Evolutionary conservation across 2,888 invertebrate genomes (phyloP).

Genomic region (Ormyrus rosae): DNA sequence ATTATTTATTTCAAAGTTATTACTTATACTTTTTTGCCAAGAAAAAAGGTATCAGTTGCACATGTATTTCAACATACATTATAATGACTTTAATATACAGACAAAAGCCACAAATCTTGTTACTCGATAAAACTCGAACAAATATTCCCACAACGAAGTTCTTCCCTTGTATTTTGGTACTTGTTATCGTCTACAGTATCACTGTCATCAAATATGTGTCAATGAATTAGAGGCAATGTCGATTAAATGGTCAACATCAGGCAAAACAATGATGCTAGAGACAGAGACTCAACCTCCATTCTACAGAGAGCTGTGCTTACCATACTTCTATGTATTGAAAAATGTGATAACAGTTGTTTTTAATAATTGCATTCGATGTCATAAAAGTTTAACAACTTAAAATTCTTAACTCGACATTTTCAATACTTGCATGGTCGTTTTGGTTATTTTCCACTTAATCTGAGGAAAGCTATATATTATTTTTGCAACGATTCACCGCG

Average conservation of each 20-base stretch:
- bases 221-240: constrained; percentile 49
- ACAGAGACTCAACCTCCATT: constrained; percentile 48
- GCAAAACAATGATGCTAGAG: constrained; percentile 54
- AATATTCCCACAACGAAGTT: constrained; percentile 48
- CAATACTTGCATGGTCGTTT: constrained; percentile 10
- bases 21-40: constrained; percentile 39
- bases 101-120: constrained; percentile 60
- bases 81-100: constrained; percentile 65
- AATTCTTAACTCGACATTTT: constrained; percentile 24
- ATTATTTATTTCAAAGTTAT: constrained; percentile 36
- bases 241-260: constrained; percentile 50
- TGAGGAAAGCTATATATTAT: constrained; percentile 44
- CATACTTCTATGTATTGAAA: constrained; percentile 46
- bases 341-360: constrained; percentile 18
- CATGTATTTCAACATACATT: constrained; percentile 67
- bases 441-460: constrained; percentile 38
- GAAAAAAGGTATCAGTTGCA: constrained; percentile 62
- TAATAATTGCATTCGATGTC: constrained; percentile 25
- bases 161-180: constrained; percentile 40
- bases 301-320: constrained; percentile 48
- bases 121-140: constrained; percentile 63
- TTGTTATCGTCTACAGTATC: constrained; percentile 48
- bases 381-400: constrained; percentile 36
- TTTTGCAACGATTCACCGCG: constrained; percentile 29
- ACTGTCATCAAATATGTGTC: constrained; percentile 50